Evolutionary conservation across 2,113 vertebrate genomes (phyloP).

Genomic region (Gadus chalcogrammus): DNA sequence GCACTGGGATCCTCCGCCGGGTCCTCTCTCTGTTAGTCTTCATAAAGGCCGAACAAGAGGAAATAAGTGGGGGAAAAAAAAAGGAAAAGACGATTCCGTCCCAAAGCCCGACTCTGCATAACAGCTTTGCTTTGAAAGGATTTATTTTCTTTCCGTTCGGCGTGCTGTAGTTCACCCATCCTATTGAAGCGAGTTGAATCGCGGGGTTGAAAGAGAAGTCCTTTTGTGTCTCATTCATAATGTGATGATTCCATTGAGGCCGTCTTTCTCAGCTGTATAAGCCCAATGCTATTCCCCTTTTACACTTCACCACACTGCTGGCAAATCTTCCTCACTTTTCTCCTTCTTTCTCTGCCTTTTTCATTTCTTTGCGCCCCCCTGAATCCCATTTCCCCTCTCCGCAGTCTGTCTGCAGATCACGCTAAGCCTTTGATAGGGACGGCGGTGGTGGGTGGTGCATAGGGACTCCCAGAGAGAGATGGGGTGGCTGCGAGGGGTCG

Average conservation of each 20-base stretch:
- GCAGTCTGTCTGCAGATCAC: conserved; percentile 48
- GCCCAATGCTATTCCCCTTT: conserved; percentile 25
- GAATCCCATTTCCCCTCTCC: conserved; percentile 47
- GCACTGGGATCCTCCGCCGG: no score
- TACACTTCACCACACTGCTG: conserved; percentile 36
- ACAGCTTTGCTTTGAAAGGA: neutral
- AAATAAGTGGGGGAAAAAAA: no score
- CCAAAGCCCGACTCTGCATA: neutral
- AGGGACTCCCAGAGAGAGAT: neutral
- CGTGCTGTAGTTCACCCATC: conserved; percentile 18
- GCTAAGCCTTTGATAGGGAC: conserved; percentile 59
- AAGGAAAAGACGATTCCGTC: no score
- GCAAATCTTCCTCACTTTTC: conserved; percentile 3
- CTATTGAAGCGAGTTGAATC: conserved; percentile 20
- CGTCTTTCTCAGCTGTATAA: conserved; percentile 16
- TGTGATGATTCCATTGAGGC: conserved; percentile 38
- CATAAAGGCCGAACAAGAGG: no score
- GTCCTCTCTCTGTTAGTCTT: no score
- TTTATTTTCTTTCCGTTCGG: conserved; percentile 23
- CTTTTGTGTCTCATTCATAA: conserved; percentile 46
- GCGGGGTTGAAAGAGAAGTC: conserved; percentile 15
- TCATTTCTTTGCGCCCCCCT: conserved; percentile 8
- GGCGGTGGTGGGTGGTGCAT: conserved; percentile 34
- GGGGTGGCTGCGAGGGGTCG: neutral
- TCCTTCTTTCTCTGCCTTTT: conserved; percentile 10